These are phyloP conservation scores for Morbakka virulenta DNA, from an alignment of 30 jellyfish, hydroid and myxozoan species.

Conservation along the genomic window DNA sequence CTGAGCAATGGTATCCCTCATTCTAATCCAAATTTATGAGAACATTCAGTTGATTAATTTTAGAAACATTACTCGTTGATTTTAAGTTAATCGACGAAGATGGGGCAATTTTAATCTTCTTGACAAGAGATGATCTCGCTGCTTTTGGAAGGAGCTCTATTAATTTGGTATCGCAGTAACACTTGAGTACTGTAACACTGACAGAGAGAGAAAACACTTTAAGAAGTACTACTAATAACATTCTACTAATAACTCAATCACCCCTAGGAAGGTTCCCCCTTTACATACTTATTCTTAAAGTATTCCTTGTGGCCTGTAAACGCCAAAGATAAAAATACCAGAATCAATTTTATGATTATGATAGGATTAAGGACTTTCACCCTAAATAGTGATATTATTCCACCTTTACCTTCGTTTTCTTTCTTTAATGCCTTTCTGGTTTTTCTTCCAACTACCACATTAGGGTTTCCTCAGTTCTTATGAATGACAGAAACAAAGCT, in stretches of 20 bases:
- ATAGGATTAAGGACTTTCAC: conserved; percentile 33
- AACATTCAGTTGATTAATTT: conserved; percentile 10
- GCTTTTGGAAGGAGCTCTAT: conserved; percentile 27
- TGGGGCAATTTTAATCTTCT: conserved; percentile 8
- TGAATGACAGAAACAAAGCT: conserved; percentile 34
- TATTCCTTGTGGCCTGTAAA: conserved; percentile 10
- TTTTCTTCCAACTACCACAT: too few species aligned
- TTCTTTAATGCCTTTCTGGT: neutral
- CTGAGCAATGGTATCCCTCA: neutral
- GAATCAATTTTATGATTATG: conserved; percentile 17
- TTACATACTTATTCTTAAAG: conserved; percentile 13
- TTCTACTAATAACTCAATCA: conserved; percentile 33
- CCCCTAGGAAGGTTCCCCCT: conserved; percentile 43
- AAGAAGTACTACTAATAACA: conserved; percentile 22
- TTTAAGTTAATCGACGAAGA: conserved; percentile 18
- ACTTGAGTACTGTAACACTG: conserved; percentile 42
- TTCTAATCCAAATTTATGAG: conserved; percentile 15
- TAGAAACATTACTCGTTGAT: conserved; percentile 19
- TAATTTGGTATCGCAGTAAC: conserved; percentile 17
- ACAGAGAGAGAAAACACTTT: conserved; percentile 34
- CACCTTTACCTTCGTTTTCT: neutral
- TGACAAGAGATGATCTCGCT: conserved; percentile 29
- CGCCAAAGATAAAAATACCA: conserved; percentile 21
- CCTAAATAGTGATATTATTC: conserved; percentile 30
- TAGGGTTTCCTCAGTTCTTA: conserved; percentile 1